A percentile compares a stretch with the other conserved stretches of the same genome.
Evolutionary conservation across 37 sponge, comb jelly and placozoan genomes (phyloP).

Genomic region (Cliona cf. orientalis): DNA sequence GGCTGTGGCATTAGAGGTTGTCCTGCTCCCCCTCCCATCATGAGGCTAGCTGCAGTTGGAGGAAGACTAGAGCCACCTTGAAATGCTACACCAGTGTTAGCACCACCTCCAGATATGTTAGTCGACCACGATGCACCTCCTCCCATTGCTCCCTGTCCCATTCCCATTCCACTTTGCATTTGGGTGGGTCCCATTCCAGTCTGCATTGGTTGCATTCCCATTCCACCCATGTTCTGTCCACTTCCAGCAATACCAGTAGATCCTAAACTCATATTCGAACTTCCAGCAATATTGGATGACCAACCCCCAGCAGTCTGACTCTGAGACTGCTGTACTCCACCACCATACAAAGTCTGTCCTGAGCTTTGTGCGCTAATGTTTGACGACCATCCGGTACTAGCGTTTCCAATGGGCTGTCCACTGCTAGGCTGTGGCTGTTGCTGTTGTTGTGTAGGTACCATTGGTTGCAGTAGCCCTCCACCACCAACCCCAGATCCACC

Average conservation of each 20-base stretch:
- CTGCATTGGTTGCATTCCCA: background rate
- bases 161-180: background rate
- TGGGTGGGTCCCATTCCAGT: background rate
- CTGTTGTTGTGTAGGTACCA: slow-evolving; percentile 3
- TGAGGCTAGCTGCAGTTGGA: background rate
- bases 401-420: background rate
- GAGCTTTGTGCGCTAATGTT: slow-evolving; percentile 1
- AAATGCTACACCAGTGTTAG: no score
- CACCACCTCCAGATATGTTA: background rate
- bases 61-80: no score
- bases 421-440: background rate
- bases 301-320: background rate
- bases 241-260: no score
- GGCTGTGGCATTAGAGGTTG: slow-evolving; percentile 18
- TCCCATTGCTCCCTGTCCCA: background rate
- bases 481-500: no score
- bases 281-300: slow-evolving; percentile 12
- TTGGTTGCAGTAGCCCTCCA: background rate
- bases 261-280: background rate
- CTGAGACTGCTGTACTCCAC: background rate
- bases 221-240: no score
- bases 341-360: background rate
- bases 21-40: slow-evolving; percentile 6
- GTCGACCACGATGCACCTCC: background rate
- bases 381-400: slow-evolving; percentile 26